Evolutionary conservation across 2,113 vertebrate species (phyloP), one percentile per base, ranked within the genome.

Genomic region (Pseudopipra pipra): DNA sequence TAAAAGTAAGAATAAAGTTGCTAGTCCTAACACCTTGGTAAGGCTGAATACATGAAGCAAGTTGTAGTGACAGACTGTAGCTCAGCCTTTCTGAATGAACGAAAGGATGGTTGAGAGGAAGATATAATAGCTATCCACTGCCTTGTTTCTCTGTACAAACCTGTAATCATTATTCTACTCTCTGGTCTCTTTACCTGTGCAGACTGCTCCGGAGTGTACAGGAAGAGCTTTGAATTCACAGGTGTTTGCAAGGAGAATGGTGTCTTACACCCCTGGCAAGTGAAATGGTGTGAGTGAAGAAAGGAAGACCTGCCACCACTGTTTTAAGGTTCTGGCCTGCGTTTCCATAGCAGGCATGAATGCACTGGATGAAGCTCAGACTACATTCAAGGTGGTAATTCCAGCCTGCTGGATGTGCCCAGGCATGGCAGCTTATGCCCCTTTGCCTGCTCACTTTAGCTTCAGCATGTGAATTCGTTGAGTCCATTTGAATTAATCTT

Each of bases 281-380:
- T 27, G 56, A 62, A 52, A 47, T 18, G 12, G 5, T 37, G n/a
- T 31, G 8, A 71, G 27, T 62, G 47, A 65, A 20, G 25, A 70
- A 84, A 84, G 30, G 25, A 73, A 70, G 59, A 35, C 41, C 8
- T 54, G 28, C 9, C 18, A 19, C 41, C 11, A 4, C 21, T 22
- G 20, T 11, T 75, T 55, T 51, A 43, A 21, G 2, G 20, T 47
- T 71, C 63, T 87, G 44, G 21, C 19, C n/a, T 47, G 11, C 68
- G 68, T 65, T 87, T 68, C 49, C 33, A 17, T 3, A 44, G 11
- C 41, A 75, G 76, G 33, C 1, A 4, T 77, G 31, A 46, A 39
- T 1, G 1, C 5, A 35, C 3, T 7, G 7, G 12, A 23, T 73
- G 54, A 51, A 77, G 19, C 6, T 35, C 6, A 2, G 21, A 19